Conservation (phyloP, 2,888 invertebrate species). For the Acanthosepion pharaonis region DNA sequence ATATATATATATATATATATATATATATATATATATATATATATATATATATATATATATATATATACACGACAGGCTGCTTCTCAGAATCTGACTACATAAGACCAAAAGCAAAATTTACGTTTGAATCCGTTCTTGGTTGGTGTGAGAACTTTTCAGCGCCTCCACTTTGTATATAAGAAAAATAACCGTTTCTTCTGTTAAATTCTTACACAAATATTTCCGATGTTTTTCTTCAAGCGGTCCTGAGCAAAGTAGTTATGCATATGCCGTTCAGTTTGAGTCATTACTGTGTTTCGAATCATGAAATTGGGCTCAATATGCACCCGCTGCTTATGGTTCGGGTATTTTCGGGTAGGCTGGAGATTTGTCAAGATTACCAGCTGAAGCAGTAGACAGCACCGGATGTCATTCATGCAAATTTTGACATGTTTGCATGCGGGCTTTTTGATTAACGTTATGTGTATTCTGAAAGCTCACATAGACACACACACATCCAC, state of each 20-base stretch:
- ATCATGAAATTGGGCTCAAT: neutral
- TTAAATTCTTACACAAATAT: neutral
- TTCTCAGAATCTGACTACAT: too few relatives aligned
- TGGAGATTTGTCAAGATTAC: neutral
- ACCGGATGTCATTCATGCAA: neutral
- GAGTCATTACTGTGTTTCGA: neutral
- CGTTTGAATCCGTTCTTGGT: too few relatives aligned
- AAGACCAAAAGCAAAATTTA: too few relatives aligned
- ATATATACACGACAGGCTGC: neutral
- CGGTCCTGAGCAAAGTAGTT: neutral
- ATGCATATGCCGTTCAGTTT: neutral
- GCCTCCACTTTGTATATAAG: neutral
- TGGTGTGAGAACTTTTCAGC: too few relatives aligned
- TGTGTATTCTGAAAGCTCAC: neutral
- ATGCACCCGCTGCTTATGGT: neutral
- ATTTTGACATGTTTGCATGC: conserved; percentile 13
- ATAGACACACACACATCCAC: too few relatives aligned
- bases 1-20: neutral
- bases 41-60: neutral
- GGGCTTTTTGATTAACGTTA: neutral
- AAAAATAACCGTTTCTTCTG: neutral
- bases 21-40: neutral
- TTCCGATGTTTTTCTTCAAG: neutral
- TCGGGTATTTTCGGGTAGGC: neutral
- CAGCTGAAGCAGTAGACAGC: neutral